These are phyloP conservation scores for Ectemnius lituratus DNA, from an alignment of 2,888 invertebrate species.

Conservation along the genomic window DNA sequence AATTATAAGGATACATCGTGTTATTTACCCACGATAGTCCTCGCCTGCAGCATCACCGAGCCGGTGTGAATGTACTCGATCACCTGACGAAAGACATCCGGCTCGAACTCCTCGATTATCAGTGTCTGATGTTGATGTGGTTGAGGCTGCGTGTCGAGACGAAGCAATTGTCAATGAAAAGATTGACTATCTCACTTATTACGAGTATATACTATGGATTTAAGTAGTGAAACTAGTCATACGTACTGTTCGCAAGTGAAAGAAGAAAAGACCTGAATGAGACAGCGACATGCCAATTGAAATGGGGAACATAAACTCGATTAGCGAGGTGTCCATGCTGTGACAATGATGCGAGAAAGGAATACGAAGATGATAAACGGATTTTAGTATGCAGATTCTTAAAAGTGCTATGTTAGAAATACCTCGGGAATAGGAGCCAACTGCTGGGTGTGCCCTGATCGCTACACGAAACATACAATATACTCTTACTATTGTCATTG, in stretches of 20 bases:
- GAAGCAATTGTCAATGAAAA: conserved; percentile 14
- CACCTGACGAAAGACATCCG: conserved; percentile 95
- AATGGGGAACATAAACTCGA: too few relatives aligned
- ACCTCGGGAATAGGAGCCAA: conserved; percentile 96
- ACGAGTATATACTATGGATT: too few relatives aligned
- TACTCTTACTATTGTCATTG: conserved; percentile 68
- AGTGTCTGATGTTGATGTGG: conserved; percentile 94
- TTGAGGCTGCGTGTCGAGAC: conserved; percentile 82
- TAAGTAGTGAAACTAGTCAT: too few relatives aligned
- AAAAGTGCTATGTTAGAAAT: conserved; percentile 71
- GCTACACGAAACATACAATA: conserved; percentile 77
- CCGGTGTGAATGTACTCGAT: conserved; percentile 97
- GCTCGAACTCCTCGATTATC: conserved; percentile 96
- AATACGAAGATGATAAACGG: too few relatives aligned
- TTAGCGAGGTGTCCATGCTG: too few relatives aligned
- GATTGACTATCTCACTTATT: background rate
- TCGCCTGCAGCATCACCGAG: conserved; percentile 93
- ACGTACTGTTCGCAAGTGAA: too few relatives aligned
- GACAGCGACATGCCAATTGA: too few relatives aligned
- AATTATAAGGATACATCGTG: background rate
- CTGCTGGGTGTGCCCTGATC: conserved; percentile 95
- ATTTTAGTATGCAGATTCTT: too few relatives aligned
- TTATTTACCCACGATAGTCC: conserved; percentile 89
- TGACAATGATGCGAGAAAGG: too few relatives aligned
- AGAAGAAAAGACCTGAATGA: too few relatives aligned